Evolutionary conservation across 2,888 invertebrate genomes (phyloP), one percentile per base, ranked within the genome.

Genomic region (Lepidonotus clava): DNA sequence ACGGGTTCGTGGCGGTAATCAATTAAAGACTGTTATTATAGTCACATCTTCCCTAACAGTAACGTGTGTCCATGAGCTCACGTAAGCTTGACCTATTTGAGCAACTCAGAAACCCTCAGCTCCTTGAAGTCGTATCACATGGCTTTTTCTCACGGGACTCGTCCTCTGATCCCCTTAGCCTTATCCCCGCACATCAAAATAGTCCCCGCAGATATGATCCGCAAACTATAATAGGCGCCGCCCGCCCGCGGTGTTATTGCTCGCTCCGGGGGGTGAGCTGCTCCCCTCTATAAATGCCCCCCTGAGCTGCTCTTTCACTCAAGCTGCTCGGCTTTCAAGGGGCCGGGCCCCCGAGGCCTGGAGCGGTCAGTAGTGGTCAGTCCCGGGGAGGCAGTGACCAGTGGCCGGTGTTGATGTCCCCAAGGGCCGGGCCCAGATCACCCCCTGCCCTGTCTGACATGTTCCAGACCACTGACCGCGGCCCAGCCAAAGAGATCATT

Each of bases 351-450:
- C n/a, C n/a, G n/a, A n/a, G n/a, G n/a, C n/a, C n/a, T n/a, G n/a
- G n/a, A n/a, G n/a, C n/a, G n/a, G n/a, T n/a, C n/a, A n/a, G n/a
- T n/a, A n/a, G n/a, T n/a, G n/a, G n/a, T n/a, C n/a, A n/a, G n/a
- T n/a, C n/a, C 46, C 18, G 46, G 8, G 8, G 66, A 24, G 14
- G 24, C 14, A 66, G 6, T 66, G 66, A 66, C 66, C 66, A 24
- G 14, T 66, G 66, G 66, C n/a, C 66, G n/a, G 66, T 66, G 66
- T 66, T 66, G 66, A 24, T 8, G 66, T 66, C 66, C 32, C 51
- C 32, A 28, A 24, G 14, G 14, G 66, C 11, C 6, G 66, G n/a
- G 6, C 66, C 8, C 46, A 8, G 8, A 46, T 46, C 8, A 46
- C 8, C 46, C 46, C 24, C 24, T 21, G 24, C 32, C 14, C 14